Percentiles rank a stretch among this genome's conserved stretches.
phyloP scores from a whole-genome alignment of 2,113 vertebrate genomes.

The Rhodinocichla rosea region DNA sequence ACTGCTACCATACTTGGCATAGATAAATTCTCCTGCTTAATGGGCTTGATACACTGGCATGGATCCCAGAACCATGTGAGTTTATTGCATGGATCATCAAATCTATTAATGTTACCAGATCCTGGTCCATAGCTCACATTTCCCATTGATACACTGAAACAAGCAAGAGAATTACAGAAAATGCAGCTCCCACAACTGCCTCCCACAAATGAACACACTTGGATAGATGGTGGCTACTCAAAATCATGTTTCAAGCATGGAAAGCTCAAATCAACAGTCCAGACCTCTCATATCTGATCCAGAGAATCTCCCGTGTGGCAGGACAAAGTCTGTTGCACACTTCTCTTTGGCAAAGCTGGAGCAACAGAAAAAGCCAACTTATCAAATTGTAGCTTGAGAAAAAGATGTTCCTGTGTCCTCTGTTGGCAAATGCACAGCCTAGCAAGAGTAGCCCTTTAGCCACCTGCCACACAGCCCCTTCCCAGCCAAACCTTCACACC shows the following conservation, averaged over 20 bases:
- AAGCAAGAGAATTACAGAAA: not conserved
- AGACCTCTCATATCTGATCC: not conserved
- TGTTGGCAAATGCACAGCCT: not conserved
- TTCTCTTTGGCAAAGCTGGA: not conserved
- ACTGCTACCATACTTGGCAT: not conserved
- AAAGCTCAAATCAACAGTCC: not conserved
- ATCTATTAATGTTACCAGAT: not conserved
- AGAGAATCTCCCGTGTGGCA: not conserved
- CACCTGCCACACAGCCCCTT: not conserved
- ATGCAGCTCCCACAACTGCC: not conserved
- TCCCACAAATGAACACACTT: not conserved
- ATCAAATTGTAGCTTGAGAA: slow-evolving; percentile 25
- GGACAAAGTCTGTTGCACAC: not conserved
- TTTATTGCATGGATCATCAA: not conserved
- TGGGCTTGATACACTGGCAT: not conserved
- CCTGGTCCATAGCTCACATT: not conserved
- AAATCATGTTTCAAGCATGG: not conserved
- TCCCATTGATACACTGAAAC: not conserved
- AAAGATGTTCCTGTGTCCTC: slow-evolving; percentile 34
- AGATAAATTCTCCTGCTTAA: not conserved
- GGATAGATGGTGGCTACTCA: not conserved
- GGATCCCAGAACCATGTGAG: not conserved
- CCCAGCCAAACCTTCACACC: not conserved
- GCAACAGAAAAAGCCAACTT: not conserved
- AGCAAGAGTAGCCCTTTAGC: slow-evolving; percentile 1